A percentile compares a stretch with the other conserved stretches of the same genome.
Conservation (phyloP, 1,140 invertebrate genomes). For the Anastatus disparis region DNA sequence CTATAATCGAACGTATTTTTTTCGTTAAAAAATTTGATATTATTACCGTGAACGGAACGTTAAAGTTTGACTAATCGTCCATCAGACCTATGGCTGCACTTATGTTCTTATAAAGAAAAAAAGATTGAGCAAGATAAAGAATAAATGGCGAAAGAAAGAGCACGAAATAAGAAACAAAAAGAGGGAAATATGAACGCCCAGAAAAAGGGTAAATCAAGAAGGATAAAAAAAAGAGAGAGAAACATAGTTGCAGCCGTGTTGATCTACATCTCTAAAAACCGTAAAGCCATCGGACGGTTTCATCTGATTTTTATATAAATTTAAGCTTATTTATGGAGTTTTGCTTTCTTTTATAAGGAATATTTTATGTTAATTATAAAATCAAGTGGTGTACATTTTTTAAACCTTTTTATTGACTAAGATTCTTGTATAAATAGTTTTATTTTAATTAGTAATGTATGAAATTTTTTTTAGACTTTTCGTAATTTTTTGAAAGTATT, state of each 20-base stretch:
- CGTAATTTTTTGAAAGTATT: too few relatives aligned
- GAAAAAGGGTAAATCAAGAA: slow-evolving; percentile 4
- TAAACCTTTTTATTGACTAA: too few relatives aligned
- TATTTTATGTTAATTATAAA: too few relatives aligned
- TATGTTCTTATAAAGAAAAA: slow-evolving; percentile 48
- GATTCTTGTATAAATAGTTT: too few relatives aligned
- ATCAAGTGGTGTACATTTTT: too few relatives aligned
- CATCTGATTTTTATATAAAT: too few relatives aligned
- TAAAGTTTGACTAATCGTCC: slow-evolving; percentile 49
- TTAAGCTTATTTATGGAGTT: too few relatives aligned
- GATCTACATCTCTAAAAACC: neutral
- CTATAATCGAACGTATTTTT: slow-evolving; percentile 4
- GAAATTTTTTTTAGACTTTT: too few relatives aligned
- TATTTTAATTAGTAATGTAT: too few relatives aligned
- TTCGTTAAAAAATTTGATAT: slow-evolving; percentile 19
- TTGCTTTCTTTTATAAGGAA: too few relatives aligned
- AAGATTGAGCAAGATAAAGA: slow-evolving; percentile 49
- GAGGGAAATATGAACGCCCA: neutral
- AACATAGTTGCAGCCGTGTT: neutral
- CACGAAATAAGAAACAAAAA: neutral
- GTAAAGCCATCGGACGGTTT: slow-evolving; percentile 6
- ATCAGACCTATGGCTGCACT: slow-evolving; percentile 49
- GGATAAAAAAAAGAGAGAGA: neutral
- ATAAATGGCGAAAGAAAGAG: slow-evolving; percentile 44
- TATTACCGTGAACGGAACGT: slow-evolving; percentile 33